These are phyloP conservation scores for Junonia oenone DNA, from an alignment of 2,888 invertebrate species.

Conservation along the genomic window DNA sequence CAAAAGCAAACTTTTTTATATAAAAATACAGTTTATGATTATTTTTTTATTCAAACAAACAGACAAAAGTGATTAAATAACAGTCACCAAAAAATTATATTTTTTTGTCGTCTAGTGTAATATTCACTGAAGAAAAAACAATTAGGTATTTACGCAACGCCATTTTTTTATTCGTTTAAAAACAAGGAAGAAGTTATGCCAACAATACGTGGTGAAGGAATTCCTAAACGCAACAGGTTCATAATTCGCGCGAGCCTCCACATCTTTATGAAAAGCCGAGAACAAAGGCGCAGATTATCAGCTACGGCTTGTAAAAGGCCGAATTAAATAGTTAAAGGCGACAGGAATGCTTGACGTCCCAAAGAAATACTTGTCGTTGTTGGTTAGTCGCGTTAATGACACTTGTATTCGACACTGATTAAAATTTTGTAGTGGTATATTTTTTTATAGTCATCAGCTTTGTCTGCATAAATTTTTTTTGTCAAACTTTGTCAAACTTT, in stretches of 20 bases:
- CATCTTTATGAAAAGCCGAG: conserved; percentile 60
- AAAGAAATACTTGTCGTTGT: conserved; percentile 34
- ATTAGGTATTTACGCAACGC: too few species aligned
- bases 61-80: too few species aligned
- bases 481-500: too few species aligned
- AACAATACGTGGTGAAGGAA: neutral
- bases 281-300: conserved; percentile 68
- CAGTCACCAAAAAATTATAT: too few species aligned
- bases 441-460: too few species aligned
- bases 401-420: conserved; percentile 15
- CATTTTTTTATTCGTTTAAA: neutral
- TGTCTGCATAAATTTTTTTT: too few species aligned
- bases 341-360: conserved; percentile 45
- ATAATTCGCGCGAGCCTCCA: conserved; percentile 43
- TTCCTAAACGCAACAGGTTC: conserved; percentile 35
- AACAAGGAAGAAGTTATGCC: neutral
- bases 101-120: too few species aligned
- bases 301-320: conserved; percentile 50
- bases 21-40: too few species aligned
- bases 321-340: conserved; percentile 64
- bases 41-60: too few species aligned
- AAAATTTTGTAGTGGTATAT: too few species aligned
- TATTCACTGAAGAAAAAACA: too few species aligned
- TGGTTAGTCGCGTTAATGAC: conserved; percentile 13
- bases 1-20: too few species aligned